Conservation (phyloP, 2,888 invertebrate species). For the Plebejus anna region DNA sequence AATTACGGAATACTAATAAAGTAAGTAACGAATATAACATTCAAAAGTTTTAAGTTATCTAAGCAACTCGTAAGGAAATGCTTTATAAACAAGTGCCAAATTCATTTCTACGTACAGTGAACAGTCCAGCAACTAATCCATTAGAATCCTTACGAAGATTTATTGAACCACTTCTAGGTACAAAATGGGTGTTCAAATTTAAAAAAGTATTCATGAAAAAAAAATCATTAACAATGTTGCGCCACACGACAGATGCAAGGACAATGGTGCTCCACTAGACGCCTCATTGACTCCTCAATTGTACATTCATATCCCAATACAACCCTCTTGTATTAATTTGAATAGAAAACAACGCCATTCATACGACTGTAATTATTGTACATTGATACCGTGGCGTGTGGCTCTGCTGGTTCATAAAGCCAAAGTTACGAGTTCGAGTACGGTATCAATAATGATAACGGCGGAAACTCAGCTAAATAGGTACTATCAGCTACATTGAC, state of each 20-base stretch:
- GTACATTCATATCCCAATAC: slow-evolving; percentile 40
- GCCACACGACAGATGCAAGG: slow-evolving; percentile 45
- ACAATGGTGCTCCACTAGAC: slow-evolving; percentile 43
- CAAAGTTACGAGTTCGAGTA: background rate
- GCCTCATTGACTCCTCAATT: slow-evolving; percentile 44
- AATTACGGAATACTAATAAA: background rate
- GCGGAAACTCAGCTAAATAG: background rate
- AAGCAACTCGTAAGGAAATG: too few relatives aligned
- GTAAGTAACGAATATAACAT: too few relatives aligned
- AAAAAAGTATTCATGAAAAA: slow-evolving; percentile 29
- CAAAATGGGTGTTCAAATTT: slow-evolving; percentile 15
- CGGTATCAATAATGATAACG: background rate
- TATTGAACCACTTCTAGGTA: background rate
- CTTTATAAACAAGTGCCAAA: background rate
- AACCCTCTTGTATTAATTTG: slow-evolving; percentile 36
- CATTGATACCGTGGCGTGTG: slow-evolving; percentile 29
- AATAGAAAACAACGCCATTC: slow-evolving; percentile 39
- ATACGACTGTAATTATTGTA: slow-evolving; percentile 30
- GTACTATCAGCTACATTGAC: background rate
- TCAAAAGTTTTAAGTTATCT: too few relatives aligned
- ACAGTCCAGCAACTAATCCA: background rate
- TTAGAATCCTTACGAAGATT: background rate
- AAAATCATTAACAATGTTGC: slow-evolving; percentile 30
- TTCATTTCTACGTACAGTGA: background rate
- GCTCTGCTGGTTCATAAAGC: background rate